Base-by-base conservation (phyloP, 1,140 invertebrate genomes). In the Papilio machaon region DNA sequence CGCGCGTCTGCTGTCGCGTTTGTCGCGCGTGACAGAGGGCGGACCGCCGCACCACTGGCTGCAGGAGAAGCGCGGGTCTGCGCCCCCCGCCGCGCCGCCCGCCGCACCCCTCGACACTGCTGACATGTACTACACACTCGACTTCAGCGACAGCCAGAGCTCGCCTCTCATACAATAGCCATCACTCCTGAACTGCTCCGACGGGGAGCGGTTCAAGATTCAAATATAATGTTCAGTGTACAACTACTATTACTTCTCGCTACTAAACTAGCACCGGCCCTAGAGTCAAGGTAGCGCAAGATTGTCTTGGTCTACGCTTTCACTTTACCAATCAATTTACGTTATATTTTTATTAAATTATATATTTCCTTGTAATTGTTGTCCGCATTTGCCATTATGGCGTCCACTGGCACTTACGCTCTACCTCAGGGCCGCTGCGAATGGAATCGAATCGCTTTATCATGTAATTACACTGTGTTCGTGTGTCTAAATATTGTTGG, bases 71-170 rank as follows among this genome's bases (percentile, higher is more conserved):
- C 92, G 92, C 58, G 88, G 89, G 75, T 87, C 84, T 38, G 47
- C 87, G 43, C 84, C 87, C 13, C 82, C 87, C 35, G 84, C 85
- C 76, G 87, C 86, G 11, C 85, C 88, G 8, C 86, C 90, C 10
- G 76, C 89, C 19, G 81, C 92, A 85, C 81, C 92, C 88, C 90
- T 96, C 84, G 96, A 96, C 89, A 96, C 96, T 88, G 95, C 96
- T 47, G 96, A 97, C 82, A 96, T 97, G 96, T 97, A 96, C 91
- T 97, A 96, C 94, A 96, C 96, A 46, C 95, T 97, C 82, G 96
- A 97, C 91, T 96, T 97, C 93, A 96, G 96, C 88, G 96, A 97
- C 92, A 96, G 96, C 85, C 96, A 96, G 91, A 96, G 95, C 87
- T 96, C 96, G 30, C 96, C 96, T 8, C 95, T 97, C 84, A 97